Percentiles rank a stretch among this genome's conserved stretches.
Evolutionary conservation across 2,888 invertebrate species (phyloP).

Genomic region (Synergus gifuensis): DNA sequence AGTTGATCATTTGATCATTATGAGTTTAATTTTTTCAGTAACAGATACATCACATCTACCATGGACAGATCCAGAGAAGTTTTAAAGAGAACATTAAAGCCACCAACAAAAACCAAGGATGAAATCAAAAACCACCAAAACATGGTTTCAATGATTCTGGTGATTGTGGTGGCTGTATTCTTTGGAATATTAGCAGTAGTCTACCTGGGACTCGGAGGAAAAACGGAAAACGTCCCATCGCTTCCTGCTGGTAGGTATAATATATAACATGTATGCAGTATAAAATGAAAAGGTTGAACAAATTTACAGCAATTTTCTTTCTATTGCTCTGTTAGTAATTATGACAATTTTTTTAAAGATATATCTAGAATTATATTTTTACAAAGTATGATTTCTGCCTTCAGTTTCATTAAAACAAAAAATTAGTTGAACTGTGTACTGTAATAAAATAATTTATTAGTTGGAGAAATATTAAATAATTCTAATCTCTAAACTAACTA

Average conservation of each 20-base stretch:
- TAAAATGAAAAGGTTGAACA: slow-evolving; percentile 46
- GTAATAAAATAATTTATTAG: no score
- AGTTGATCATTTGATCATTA: background rate
- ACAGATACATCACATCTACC: slow-evolving; percentile 65
- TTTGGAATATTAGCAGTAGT: slow-evolving; percentile 75
- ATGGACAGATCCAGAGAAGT: slow-evolving; percentile 69
- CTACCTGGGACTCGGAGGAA: slow-evolving; percentile 76
- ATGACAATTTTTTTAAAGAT: background rate
- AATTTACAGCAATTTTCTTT: background rate
- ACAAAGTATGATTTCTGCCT: no score
- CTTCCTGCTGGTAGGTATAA: slow-evolving; percentile 75
- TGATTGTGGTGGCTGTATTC: slow-evolving; percentile 74
- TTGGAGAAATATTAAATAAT: background rate
- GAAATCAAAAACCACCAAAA: slow-evolving; percentile 74
- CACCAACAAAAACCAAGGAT: slow-evolving; percentile 63
- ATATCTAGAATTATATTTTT: background rate
- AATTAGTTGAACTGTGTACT: no score
- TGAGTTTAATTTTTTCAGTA: slow-evolving; percentile 52
- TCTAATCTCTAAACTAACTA: background rate
- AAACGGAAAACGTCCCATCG: slow-evolving; percentile 71
- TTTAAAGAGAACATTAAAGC: slow-evolving; percentile 66
- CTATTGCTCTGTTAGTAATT: background rate
- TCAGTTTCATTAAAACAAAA: no score
- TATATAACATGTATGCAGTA: slow-evolving; percentile 45
- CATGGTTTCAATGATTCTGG: slow-evolving; percentile 76